Conservation (phyloP, 1,140 invertebrate species). For the Atta cephalotes region DNA sequence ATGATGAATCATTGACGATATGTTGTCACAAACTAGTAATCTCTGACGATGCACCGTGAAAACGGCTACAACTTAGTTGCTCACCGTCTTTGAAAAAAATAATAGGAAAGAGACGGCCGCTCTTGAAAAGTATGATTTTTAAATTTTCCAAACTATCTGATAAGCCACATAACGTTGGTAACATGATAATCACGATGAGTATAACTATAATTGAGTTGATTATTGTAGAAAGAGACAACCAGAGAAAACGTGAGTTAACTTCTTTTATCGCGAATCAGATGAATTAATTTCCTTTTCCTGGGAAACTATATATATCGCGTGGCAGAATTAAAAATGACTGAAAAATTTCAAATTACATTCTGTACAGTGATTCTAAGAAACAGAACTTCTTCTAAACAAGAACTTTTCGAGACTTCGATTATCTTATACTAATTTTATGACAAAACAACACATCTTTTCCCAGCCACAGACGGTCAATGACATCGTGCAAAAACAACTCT, state of each 20-base stretch:
- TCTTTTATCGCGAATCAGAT: not conserved
- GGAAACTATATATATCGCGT: not conserved
- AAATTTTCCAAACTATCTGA: not conserved
- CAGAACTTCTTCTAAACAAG: not conserved
- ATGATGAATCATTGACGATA: slow-evolving; percentile 11
- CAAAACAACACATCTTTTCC: not conserved
- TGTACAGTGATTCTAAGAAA: not conserved
- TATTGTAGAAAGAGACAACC: not conserved
- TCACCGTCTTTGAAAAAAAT: not conserved
- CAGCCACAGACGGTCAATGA: slow-evolving; percentile 13
- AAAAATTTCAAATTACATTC: not conserved
- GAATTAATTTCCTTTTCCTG: slow-evolving; percentile 16
- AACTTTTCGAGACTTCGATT: not conserved
- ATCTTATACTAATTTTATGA: not conserved
- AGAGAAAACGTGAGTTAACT: slow-evolving; percentile 14
- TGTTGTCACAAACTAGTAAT: not conserved
- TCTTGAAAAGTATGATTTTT: not conserved
- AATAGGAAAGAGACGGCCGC: not conserved
- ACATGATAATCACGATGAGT: not conserved
- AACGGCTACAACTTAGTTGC: slow-evolving; percentile 14
- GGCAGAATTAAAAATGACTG: slow-evolving; percentile 2
- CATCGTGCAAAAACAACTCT: not conserved
- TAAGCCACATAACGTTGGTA: not conserved
- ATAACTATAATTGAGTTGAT: slow-evolving; percentile 18
- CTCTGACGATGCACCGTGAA: slow-evolving; percentile 6